These are phyloP conservation scores for Myathropa florea DNA, from an alignment of 2,888 invertebrate genomes.

Conservation along the genomic window DNA sequence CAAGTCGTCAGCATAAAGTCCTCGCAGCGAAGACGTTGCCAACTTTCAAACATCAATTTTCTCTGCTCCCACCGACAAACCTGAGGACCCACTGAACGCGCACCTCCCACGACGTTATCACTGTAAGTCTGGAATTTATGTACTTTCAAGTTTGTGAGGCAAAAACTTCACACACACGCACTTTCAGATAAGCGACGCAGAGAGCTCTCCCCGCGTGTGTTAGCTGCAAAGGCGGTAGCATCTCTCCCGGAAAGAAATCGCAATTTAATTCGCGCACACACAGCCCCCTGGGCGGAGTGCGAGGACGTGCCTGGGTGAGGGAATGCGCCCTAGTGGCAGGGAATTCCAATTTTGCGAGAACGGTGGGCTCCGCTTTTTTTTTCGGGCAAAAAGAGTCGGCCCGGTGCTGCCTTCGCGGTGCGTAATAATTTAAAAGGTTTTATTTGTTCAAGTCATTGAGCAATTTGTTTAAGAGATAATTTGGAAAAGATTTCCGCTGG, in stretches of 20 bases:
- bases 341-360: not conserved
- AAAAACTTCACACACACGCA: not conserved
- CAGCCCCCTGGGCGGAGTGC: not conserved
- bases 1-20: not conserved
- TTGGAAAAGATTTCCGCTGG: slow-evolving; percentile 50
- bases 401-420: slow-evolving; percentile 9
- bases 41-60: not conserved
- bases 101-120: slow-evolving; percentile 2
- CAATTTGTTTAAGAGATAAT: slow-evolving; percentile 56
- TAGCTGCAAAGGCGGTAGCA: not conserved
- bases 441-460: slow-evolving; percentile 59
- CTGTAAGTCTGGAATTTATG: slow-evolving; percentile 15
- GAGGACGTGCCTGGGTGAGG: not conserved
- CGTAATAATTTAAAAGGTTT: slow-evolving; percentile 56
- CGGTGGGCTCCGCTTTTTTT: not conserved
- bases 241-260: not conserved
- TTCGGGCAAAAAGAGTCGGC: not conserved
- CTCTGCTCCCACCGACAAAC: not conserved
- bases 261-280: slow-evolving; percentile 32
- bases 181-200: slow-evolving; percentile 5
- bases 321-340: not conserved
- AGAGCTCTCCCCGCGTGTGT: not conserved
- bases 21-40: not conserved
- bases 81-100: not conserved
- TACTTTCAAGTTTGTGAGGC: slow-evolving; percentile 2